Conservation (phyloP, 2,888 invertebrate genomes). For the Agrotis puta region DNA sequence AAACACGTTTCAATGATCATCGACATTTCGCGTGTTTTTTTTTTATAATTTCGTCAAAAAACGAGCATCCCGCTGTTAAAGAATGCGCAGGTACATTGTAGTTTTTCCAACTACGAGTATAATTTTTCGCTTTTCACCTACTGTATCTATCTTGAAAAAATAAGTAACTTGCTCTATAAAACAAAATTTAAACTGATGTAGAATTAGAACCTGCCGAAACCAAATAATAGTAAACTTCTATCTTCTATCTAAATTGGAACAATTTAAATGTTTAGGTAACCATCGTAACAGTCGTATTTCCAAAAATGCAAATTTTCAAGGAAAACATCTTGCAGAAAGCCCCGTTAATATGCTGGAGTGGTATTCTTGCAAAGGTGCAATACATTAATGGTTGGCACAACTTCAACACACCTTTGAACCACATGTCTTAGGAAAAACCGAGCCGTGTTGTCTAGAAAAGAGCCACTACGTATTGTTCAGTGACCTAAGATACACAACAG, state of each 20-base stretch:
- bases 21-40: constrained; percentile 5
- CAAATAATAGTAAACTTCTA: background rate
- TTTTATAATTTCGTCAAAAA: background rate
- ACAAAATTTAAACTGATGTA: background rate
- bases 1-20: constrained; percentile 12
- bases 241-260: background rate
- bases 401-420: background rate
- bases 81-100: background rate
- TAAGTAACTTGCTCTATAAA: background rate
- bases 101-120: background rate
- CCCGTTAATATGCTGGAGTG: constrained; percentile 44
- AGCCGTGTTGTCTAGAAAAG: background rate
- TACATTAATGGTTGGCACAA: constrained; percentile 49
- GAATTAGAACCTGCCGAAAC: background rate
- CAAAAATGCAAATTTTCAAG: background rate
- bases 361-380: constrained; percentile 20
- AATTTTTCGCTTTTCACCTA: background rate
- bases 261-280: background rate
- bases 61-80: constrained; percentile 10
- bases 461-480: constrained; percentile 18
- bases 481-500: constrained; percentile 5
- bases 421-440: background rate
- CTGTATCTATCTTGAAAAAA: no score
- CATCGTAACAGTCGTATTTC: background rate
- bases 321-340: constrained; percentile 9